Percentiles rank a stretch among this genome's conserved stretches.
phyloP scores from a whole-genome alignment of 2,888 invertebrate genomes.

The Torymus tubicola region DNA sequence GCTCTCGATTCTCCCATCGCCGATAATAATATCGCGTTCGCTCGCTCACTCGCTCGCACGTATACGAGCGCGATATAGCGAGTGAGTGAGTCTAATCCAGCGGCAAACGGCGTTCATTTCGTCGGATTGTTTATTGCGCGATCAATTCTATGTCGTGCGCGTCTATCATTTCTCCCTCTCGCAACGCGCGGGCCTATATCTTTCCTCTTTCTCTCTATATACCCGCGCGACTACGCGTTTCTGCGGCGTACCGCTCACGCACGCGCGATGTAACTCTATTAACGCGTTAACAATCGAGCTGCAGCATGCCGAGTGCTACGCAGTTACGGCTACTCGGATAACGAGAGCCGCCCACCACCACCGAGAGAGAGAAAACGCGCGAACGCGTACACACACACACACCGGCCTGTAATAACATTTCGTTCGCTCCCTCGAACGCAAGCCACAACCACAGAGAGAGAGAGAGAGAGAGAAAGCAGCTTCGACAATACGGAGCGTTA shows the following conservation, averaged over 20 bases:
- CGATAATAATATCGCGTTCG: background rate
- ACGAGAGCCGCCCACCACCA: conserved; percentile 54
- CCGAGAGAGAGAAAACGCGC: conserved; percentile 1
- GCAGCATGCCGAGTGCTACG: too few relatives aligned
- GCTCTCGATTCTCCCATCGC: background rate
- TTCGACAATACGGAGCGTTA: background rate
- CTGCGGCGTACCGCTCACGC: too few relatives aligned
- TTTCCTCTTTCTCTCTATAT: too few relatives aligned
- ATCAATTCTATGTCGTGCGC: too few relatives aligned
- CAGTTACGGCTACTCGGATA: conserved; percentile 34
- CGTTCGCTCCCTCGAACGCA: background rate
- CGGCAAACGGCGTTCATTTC: too few relatives aligned
- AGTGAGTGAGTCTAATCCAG: conserved; percentile 5
- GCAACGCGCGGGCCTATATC: too few relatives aligned
- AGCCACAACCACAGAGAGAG: too few relatives aligned
- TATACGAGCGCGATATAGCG: background rate
- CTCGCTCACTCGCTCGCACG: background rate
- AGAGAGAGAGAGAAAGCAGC: too few relatives aligned
- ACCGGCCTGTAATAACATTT: conserved; percentile 50
- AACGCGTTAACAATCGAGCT: conserved; percentile 61
- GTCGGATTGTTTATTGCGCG: too few relatives aligned
- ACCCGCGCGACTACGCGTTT: too few relatives aligned
- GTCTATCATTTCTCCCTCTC: too few relatives aligned
- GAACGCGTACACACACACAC: too few relatives aligned
- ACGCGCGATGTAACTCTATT: conserved; percentile 59